Conservation (phyloP, 2,113 vertebrate genomes). For the Dasypus novemcinctus region DNA sequence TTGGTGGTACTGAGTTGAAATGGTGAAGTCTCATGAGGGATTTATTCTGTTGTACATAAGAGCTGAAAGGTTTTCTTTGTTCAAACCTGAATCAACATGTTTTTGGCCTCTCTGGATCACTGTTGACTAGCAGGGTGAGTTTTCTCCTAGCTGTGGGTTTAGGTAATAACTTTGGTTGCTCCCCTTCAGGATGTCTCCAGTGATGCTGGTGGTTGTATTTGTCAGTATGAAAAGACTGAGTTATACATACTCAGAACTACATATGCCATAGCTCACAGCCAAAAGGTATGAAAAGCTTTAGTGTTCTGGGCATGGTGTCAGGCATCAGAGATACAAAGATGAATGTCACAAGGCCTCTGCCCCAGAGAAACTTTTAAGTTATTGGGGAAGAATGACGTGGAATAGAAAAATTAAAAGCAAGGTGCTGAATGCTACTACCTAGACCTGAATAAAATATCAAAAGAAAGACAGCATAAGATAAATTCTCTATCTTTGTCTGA, state of each 20-base stretch:
- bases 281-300: not conserved
- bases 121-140: not conserved
- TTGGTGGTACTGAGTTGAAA: not conserved
- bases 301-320: not conserved
- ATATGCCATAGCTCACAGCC: not conserved
- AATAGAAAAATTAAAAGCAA: not conserved
- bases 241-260: not conserved
- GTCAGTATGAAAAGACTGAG: not conserved
- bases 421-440: not conserved
- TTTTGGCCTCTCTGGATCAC: not conserved
- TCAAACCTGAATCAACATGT: not conserved
- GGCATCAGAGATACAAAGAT: not conserved
- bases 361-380: not conserved
- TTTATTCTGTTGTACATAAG: not conserved
- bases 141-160: not conserved
- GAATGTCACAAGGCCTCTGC: not conserved
- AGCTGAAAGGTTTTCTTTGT: not conserved
- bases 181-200: not conserved
- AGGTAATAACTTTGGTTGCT: not conserved
- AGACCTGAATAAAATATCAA: not conserved
- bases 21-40: not conserved
- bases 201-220: not conserved
- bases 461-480: not conserved
- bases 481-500: not conserved
- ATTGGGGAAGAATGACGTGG: not conserved